These are phyloP conservation scores for Bruchidius siliquastri DNA, from an alignment of 2,888 invertebrate genomes.

Conservation along the genomic window DNA sequence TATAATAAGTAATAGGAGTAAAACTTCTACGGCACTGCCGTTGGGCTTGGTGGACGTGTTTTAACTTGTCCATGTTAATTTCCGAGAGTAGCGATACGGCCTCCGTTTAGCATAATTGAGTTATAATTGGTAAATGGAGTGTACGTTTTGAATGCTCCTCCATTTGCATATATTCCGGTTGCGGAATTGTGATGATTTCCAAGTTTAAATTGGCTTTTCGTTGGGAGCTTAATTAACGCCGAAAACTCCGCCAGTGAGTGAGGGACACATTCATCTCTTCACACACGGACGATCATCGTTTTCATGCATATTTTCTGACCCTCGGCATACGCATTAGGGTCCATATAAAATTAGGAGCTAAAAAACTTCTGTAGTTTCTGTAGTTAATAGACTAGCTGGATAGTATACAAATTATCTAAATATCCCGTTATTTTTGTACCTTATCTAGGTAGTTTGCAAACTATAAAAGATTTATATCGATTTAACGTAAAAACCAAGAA, in stretches of 20 bases:
- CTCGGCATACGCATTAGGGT: neutral
- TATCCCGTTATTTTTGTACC: too few species aligned
- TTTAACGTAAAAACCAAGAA: too few species aligned
- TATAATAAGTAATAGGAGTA: neutral
- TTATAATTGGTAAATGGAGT: slow-evolving; percentile 49
- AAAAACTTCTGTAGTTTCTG: neutral
- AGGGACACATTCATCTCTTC: neutral
- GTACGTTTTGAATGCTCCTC: slow-evolving; percentile 44
- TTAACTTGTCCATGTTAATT: slow-evolving; percentile 48
- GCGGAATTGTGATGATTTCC: slow-evolving; percentile 4
- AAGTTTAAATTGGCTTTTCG: slow-evolving; percentile 30
- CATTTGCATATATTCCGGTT: slow-evolving; percentile 46
- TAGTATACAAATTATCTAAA: too few species aligned
- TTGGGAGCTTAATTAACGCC: neutral
- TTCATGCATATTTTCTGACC: neutral
- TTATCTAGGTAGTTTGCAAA: too few species aligned
- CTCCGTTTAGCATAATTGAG: slow-evolving; percentile 48
- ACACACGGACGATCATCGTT: neutral
- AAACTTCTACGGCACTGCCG: neutral
- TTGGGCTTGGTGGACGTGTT: slow-evolving; percentile 30
- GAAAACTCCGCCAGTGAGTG: neutral
- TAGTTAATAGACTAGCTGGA: too few species aligned
- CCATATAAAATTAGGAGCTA: neutral
- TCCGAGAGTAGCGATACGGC: slow-evolving; percentile 45
- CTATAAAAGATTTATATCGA: too few species aligned